phyloP scores from a whole-genome alignment of 2,888 invertebrate species.

The Poecilus cupreus region DNA sequence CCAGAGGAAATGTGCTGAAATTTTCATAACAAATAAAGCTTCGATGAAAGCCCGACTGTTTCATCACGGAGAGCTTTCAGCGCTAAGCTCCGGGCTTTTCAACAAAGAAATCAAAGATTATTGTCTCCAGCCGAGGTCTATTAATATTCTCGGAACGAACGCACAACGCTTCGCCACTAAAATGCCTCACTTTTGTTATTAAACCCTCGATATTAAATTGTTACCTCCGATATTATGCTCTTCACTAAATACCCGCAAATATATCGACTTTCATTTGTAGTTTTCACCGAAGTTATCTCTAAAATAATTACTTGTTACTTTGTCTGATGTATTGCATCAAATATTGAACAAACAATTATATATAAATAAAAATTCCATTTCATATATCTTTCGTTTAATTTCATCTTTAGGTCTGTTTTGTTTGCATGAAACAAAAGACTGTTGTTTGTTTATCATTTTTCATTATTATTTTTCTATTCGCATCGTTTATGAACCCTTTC shows the following conservation, averaged over 20 bases:
- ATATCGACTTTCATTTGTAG: background rate
- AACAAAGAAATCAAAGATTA: constrained; percentile 54
- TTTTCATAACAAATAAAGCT: constrained; percentile 52
- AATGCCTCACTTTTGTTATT: constrained; percentile 48
- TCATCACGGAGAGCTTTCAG: constrained; percentile 46
- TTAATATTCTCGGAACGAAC: constrained; percentile 38
- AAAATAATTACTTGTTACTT: too few species aligned
- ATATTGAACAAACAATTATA: too few species aligned
- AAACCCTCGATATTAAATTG: constrained; percentile 48
- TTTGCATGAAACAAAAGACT: too few species aligned
- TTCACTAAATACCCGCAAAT: background rate
- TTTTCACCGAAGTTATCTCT: background rate
- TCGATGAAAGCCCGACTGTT: constrained; percentile 27
- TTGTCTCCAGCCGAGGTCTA: constrained; percentile 39
- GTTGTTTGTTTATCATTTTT: too few species aligned
- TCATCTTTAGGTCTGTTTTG: too few species aligned
- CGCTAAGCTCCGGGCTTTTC: constrained; percentile 44
- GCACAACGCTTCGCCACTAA: constrained; percentile 1
- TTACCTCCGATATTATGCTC: constrained; percentile 28
- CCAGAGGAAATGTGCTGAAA: constrained; percentile 29
- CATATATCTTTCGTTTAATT: too few species aligned
- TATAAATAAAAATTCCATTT: too few species aligned
- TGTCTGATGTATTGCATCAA: too few species aligned
- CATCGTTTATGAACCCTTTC: too few species aligned
- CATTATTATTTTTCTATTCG: too few species aligned